Conservation (phyloP, 2,888 invertebrate genomes). For the Drosophila emarginata region DNA sequence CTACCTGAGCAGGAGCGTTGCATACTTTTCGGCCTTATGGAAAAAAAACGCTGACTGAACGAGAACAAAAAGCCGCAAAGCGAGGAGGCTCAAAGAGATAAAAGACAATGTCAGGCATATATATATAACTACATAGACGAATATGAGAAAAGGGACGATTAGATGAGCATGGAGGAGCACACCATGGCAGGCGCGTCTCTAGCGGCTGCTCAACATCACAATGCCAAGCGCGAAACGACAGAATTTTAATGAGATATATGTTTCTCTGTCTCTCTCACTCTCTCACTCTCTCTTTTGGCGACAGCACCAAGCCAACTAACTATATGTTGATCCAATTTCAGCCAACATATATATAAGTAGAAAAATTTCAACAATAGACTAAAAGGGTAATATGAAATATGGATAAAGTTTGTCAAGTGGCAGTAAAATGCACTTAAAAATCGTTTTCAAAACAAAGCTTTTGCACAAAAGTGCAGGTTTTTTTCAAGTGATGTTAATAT, state of each 20-base stretch:
- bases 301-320: constrained; percentile 30
- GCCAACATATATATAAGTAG: not conserved
- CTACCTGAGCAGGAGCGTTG: constrained; percentile 47
- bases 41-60: constrained; percentile 63
- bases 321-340: constrained; percentile 32
- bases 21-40: constrained; percentile 25
- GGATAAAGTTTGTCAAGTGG: not conserved
- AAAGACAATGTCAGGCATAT: constrained; percentile 28
- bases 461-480: not conserved
- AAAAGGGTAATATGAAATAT: constrained; percentile 5
- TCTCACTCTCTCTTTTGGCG: constrained; percentile 13
- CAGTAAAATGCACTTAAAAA: not conserved
- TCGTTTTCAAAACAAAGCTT: not conserved
- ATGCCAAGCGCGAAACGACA: constrained; percentile 48
- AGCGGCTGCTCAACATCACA: constrained; percentile 37
- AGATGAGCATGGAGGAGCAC: constrained; percentile 8
- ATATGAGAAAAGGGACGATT: too few relatives aligned
- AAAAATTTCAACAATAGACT: not conserved
- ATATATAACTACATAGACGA: not conserved
- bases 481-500: not conserved
- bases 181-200: constrained; percentile 27
- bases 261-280: constrained; percentile 7
- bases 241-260: constrained; percentile 72
- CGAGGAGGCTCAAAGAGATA: constrained; percentile 20
- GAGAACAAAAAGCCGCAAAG: constrained; percentile 20